Conservation (phyloP, 2,113 vertebrate genomes). For the Cyprinus carpio region DNA sequence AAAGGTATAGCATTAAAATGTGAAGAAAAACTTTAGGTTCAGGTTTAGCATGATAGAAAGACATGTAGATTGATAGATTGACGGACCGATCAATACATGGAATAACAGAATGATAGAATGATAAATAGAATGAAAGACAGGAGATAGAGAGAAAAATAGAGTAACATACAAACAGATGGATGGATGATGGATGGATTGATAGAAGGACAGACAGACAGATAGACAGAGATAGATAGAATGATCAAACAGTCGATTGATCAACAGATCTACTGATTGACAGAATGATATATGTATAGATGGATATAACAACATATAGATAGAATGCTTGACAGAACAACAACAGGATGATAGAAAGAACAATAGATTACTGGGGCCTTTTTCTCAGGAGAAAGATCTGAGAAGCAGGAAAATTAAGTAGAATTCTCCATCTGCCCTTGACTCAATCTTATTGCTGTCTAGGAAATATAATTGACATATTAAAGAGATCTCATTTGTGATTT, state of each 20-base stretch:
- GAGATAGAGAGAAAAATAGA: not conserved
- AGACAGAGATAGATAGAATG: not conserved
- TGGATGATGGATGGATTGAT: not conserved
- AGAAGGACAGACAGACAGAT: not conserved
- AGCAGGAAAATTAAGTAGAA: not conserved
- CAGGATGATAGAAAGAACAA: not conserved
- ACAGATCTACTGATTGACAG: too few species aligned
- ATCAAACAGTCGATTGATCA: too few species aligned
- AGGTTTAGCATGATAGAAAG: not conserved
- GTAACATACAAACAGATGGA: fast-evolving
- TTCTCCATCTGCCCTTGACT: not conserved
- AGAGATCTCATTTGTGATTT: constrained; percentile 14
- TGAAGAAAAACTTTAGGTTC: not conserved
- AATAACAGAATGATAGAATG: fast-evolving
- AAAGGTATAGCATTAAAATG: not conserved
- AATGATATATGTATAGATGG: not conserved
- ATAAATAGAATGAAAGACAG: not conserved
- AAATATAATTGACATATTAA: constrained; percentile 9
- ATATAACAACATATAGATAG: not conserved
- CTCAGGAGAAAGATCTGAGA: not conserved
- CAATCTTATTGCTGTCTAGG: not conserved
- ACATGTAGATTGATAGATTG: not conserved
- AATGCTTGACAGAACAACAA: not conserved
- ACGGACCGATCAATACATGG: not conserved
- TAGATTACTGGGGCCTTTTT: not conserved